Conservation (phyloP, 2,888 invertebrate species). For the Dolichopus griseipennis region DNA sequence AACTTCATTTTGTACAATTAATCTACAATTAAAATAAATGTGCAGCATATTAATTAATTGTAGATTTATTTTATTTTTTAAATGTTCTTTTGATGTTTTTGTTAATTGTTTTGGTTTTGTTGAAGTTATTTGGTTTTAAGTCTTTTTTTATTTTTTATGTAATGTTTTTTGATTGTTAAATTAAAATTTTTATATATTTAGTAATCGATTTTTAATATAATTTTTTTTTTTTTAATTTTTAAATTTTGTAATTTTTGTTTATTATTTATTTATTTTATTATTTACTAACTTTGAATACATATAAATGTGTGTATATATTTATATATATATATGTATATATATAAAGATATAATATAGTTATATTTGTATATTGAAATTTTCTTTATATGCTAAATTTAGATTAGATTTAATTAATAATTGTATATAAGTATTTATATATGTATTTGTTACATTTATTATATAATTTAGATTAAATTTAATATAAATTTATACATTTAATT, state of each 20-base stretch:
- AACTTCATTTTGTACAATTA: too few species aligned
- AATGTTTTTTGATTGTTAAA: background rate
- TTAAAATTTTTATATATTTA: background rate
- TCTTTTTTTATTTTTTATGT: background rate
- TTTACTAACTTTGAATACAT: background rate
- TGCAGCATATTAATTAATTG: too few species aligned
- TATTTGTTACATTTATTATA: conserved; percentile 12
- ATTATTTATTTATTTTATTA: background rate
- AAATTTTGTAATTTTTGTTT: background rate
- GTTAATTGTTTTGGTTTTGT: too few species aligned
- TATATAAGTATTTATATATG: too few species aligned
- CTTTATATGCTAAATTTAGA: background rate
- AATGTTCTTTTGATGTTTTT: too few species aligned
- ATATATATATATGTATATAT: background rate
- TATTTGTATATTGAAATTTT: too few species aligned
- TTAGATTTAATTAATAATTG: too few species aligned
- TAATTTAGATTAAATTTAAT: conserved; percentile 11
- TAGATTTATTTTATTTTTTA: too few species aligned
- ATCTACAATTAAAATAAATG: too few species aligned
- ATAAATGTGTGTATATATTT: background rate
- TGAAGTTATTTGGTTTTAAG: background rate
- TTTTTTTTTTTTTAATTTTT: conserved; percentile 2
- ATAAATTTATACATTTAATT: conserved; percentile 16
- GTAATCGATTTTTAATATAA: conserved; percentile 15
- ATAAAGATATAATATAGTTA: background rate